Base-by-base conservation (phyloP, 2,888 invertebrate genomes). In the Lasius platythorax region DNA sequence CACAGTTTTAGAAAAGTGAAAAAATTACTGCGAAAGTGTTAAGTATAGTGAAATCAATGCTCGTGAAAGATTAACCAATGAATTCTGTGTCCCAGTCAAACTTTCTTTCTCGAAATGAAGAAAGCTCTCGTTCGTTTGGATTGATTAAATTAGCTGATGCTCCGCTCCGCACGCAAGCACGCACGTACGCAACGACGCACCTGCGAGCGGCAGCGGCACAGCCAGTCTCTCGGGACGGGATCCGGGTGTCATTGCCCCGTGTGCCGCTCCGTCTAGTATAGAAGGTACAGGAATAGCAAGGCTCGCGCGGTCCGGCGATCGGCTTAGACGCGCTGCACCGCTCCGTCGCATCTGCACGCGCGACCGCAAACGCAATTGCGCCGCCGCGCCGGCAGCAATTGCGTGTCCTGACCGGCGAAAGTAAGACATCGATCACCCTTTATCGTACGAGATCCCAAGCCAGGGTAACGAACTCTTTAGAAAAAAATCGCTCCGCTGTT, bases 131-230 rank as follows among this genome's bases (percentile, higher is more conserved):
- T 83, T 72, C 73, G 67, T 74, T 81, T 58, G 83, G 85, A 90
- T 92, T 90, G 91, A 92, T 92, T 91, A 91, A 92, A 92, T 92
- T 92, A 92, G 91, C 90, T n/a, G 92, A 86, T 87, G 88, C 86
- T 53, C 81, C 89, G 87, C 86, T 82, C 87, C 89, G 88, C 90
- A 85, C 87, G 89, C 89, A 88, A 89, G 86, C 88, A 75, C 87
- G 85, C 53, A 8, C 46, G 46, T 18, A 87, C 86, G 86, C 81
- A 85, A 84, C 87, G 86, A 79, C 89, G 87, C 90, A 90, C 90
- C 89, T 90, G 90, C 90, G 72, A 86, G 87, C 88, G 86, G 43
- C 85, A 18, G 78, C 73, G 76, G 50, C 84, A 76, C 82, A 89
- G 88, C 87, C 83, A 86, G 90, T 88, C 88, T 90, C 88, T 78